phyloP scores from a whole-genome alignment of 1,140 invertebrate genomes.

The Radopholus similis region DNA sequence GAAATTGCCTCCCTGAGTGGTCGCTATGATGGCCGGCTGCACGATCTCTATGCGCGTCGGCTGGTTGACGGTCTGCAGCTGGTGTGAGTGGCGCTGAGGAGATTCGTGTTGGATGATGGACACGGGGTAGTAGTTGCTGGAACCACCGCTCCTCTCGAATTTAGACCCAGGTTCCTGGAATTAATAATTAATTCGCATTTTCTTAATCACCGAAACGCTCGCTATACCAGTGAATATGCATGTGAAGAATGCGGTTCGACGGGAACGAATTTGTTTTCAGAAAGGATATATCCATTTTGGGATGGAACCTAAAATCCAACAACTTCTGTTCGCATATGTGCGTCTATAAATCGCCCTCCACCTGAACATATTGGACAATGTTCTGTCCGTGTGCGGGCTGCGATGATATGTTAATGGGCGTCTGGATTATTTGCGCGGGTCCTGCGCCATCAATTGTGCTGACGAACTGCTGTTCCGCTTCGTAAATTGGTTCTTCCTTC shows the following conservation, averaged over 20 bases:
- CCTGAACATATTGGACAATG: constrained; percentile 20
- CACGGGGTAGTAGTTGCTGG: constrained; percentile 12
- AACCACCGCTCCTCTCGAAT: background rate
- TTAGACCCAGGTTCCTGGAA: too few relatives aligned
- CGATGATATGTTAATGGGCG: background rate
- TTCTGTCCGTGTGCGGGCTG: background rate
- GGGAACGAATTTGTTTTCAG: constrained; percentile 12
- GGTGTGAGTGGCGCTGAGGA: constrained; percentile 1
- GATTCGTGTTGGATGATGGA: constrained; percentile 17
- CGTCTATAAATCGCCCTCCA: background rate
- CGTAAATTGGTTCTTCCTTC: constrained; percentile 11
- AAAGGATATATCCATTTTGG: constrained; percentile 7
- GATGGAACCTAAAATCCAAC: constrained; percentile 1
- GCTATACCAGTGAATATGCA: background rate
- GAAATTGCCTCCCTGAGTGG: constrained; percentile 10
- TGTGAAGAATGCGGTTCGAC: background rate
- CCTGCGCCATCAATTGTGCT: background rate
- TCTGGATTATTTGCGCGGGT: background rate
- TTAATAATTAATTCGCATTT: background rate
- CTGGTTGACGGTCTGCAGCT: background rate
- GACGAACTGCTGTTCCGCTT: background rate
- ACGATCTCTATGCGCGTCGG: constrained; percentile 15
- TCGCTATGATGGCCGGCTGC: constrained; percentile 13
- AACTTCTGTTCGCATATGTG: background rate
- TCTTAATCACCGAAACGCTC: background rate